Percentiles rank a stretch among this genome's conserved stretches.
Conservation (phyloP, 2,888 invertebrate species). For the Chirona hameri region DNA sequence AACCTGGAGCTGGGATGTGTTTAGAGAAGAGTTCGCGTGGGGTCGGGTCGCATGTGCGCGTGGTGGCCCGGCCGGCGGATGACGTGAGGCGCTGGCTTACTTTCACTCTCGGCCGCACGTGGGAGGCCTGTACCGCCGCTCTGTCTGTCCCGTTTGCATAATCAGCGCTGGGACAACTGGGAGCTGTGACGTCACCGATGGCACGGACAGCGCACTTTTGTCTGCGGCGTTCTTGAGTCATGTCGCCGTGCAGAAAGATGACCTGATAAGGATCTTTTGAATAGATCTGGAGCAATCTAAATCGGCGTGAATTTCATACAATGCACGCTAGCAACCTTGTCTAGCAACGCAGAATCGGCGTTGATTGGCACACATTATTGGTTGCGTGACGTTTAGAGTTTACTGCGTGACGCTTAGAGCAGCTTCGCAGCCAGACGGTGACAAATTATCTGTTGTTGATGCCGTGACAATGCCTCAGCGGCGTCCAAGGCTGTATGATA, state of each 20-base stretch:
- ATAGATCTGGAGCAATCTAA: too few relatives aligned
- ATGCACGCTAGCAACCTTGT: too few relatives aligned
- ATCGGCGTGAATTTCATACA: too few relatives aligned
- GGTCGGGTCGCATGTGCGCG: not conserved
- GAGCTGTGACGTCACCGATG: not conserved
- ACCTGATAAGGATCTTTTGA: not conserved
- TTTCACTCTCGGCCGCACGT: conserved; percentile 5
- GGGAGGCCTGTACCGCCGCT: not conserved
- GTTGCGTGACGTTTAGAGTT: too few relatives aligned
- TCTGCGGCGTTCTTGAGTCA: not conserved
- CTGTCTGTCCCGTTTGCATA: conserved; percentile 9
- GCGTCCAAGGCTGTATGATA: not conserved
- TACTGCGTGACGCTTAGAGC: too few relatives aligned
- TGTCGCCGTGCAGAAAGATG: not conserved
- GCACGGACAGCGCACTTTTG: not conserved
- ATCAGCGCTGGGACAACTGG: not conserved
- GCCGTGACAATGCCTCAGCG: not conserved
- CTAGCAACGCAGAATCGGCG: too few relatives aligned
- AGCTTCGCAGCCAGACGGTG: not conserved
- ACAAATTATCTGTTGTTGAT: not conserved
- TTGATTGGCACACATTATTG: too few relatives aligned
- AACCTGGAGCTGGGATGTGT: not conserved
- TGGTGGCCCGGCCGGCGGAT: not conserved
- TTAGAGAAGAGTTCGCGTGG: not conserved
- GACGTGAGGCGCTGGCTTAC: not conserved